Evolutionary conservation across 2,888 invertebrate species (phyloP).

Genomic region (Automeris io): DNA sequence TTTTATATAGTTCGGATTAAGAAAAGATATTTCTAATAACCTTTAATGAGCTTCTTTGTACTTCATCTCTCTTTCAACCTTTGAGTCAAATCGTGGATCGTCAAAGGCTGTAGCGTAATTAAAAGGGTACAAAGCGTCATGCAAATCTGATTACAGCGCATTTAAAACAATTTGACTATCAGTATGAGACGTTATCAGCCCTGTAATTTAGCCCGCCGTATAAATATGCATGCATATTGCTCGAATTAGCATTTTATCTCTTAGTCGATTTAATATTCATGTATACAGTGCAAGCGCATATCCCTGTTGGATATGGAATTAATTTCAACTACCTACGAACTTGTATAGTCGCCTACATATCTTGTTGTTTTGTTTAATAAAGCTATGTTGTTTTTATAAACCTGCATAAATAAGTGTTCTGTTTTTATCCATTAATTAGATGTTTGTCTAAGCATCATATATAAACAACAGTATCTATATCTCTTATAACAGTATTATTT

Average conservation of each 20-base stretch:
- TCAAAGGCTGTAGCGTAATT: conserved; percentile 1
- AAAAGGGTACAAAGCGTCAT: conserved; percentile 9
- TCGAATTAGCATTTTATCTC: conserved; percentile 71
- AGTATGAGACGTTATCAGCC: conserved; percentile 34
- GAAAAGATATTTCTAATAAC: no score
- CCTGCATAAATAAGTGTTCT: no score
- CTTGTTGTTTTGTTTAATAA: neutral
- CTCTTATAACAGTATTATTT: no score
- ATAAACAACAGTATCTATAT: no score
- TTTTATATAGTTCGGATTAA: no score
- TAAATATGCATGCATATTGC: conserved; percentile 60
- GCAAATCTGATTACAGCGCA: conserved; percentile 30
- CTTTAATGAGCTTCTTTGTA: no score
- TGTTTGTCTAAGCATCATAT: no score
- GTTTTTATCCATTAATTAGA: no score
- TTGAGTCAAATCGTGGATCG: neutral
- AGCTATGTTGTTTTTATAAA: no score
- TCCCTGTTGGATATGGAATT: conserved; percentile 52
- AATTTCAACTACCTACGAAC: conserved; percentile 40
- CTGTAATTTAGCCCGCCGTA: conserved; percentile 45
- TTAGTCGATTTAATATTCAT: conserved; percentile 68
- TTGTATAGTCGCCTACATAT: conserved; percentile 8
- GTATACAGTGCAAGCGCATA: conserved; percentile 58
- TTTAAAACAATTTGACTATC: conserved; percentile 39
- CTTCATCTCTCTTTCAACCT: no score